phyloP scores from a whole-genome alignment of 2,797 vertebrate species.

The Steatocranus sp. region DNA sequence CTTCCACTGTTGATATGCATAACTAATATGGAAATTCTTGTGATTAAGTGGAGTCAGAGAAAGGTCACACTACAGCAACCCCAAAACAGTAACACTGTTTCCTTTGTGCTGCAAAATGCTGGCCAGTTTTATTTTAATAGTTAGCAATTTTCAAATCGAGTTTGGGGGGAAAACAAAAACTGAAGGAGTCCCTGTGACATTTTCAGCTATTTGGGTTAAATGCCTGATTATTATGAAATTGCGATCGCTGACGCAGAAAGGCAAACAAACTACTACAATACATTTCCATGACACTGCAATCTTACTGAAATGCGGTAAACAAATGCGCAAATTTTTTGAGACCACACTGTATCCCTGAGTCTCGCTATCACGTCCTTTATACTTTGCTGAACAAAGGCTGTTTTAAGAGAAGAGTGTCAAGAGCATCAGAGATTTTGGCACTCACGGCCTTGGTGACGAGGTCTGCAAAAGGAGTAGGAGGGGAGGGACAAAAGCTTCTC shows the following conservation, averaged over 20 bases:
- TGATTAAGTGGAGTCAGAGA: not conserved
- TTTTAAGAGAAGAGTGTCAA: conserved; percentile 81
- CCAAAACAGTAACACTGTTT: not conserved
- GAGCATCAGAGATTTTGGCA: conserved; percentile 82
- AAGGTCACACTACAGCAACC: not conserved
- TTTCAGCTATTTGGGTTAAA: conserved; percentile 11
- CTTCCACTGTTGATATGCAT: not conserved
- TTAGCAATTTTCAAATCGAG: not conserved
- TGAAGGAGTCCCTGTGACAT: not conserved
- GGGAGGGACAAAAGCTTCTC: conserved; percentile 85
- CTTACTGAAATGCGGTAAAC: conserved; percentile 28
- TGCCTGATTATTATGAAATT: not conserved
- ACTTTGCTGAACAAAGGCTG: conserved; percentile 83
- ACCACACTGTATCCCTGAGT: conserved; percentile 57
- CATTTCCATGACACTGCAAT: conserved; percentile 44
- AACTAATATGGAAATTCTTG: not conserved
- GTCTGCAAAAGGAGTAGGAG: conserved; percentile 57
- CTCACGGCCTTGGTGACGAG: conserved; percentile 84
- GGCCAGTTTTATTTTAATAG: not conserved
- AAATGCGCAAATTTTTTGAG: conserved; percentile 72
- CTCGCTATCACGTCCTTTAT: conserved; percentile 80
- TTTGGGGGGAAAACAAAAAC: not conserved
- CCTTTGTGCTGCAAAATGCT: not conserved
- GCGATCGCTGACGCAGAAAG: conserved; percentile 11
- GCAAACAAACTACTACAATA: not conserved